These are phyloP conservation scores for Poeciliopsis turrubarensis DNA, from an alignment of 2,113 vertebrate genomes.

Conservation along the genomic window DNA sequence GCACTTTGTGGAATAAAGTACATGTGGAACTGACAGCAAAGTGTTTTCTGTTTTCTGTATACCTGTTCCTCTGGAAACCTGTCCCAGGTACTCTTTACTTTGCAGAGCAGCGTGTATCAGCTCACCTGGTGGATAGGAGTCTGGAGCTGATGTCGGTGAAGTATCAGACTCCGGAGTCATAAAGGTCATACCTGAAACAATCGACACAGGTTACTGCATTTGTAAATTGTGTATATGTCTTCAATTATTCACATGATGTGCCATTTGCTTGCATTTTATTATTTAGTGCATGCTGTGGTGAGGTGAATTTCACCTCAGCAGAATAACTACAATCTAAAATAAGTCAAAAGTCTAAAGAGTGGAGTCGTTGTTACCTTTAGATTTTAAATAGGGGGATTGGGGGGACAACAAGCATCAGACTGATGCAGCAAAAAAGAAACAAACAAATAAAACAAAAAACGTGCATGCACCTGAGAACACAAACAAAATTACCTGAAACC, in stretches of 20 bases:
- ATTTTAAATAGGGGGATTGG: no score
- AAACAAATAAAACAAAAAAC: neutral
- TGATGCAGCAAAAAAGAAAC: neutral
- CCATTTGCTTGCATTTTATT: neutral
- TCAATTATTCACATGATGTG: neutral
- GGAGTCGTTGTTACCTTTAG: neutral
- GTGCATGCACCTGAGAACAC: conserved; percentile 2
- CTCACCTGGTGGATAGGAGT: conserved; percentile 78
- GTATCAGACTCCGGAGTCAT: conserved; percentile 69
- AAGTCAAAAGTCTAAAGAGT: neutral
- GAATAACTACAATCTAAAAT: no score
- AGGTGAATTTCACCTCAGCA: no score
- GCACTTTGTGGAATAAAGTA: neutral
- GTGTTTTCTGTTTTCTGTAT: conserved; percentile 8
- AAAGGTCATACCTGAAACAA: conserved; percentile 82
- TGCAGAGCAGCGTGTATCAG: conserved; percentile 86
- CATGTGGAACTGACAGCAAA: neutral
- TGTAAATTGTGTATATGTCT: neutral
- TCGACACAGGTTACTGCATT: conserved; percentile 10
- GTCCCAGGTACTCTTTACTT: conserved; percentile 84
- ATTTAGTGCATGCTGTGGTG: no score
- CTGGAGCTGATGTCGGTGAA: conserved; percentile 67
- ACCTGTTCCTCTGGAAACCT: conserved; percentile 81
- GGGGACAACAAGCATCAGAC: no score
- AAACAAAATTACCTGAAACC: conserved; percentile 73